Evolutionary conservation across 2,113 vertebrate species (phyloP).

Genomic region (Dasyprocta punctata): DNA sequence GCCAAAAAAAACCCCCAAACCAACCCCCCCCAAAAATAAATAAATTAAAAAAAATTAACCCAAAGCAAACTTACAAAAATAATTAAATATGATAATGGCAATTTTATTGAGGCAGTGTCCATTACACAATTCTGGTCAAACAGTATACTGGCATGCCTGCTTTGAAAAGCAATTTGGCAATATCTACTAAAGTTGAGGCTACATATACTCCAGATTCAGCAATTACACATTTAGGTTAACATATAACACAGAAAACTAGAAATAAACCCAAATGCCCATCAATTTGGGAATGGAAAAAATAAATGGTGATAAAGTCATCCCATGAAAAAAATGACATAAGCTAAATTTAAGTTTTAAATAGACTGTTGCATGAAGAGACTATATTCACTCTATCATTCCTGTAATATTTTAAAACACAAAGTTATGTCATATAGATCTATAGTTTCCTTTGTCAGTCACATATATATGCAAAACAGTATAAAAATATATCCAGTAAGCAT

Average conservation of each 20-base stretch:
- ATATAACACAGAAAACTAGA: constrained; percentile 26
- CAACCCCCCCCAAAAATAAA: too few species aligned
- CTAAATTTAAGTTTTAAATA: constrained; percentile 11
- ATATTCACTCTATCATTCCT: background rate
- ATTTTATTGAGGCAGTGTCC: background rate
- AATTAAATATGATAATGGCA: background rate
- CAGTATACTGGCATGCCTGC: background rate
- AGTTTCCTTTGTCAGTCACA: constrained; percentile 28
- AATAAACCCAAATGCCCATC: constrained; percentile 17
- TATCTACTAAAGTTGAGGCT: background rate
- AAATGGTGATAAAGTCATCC: background rate
- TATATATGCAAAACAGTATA: background rate
- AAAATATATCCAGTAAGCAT: background rate
- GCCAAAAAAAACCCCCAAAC: too few species aligned
- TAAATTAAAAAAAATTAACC: too few species aligned
- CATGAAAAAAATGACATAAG: constrained; percentile 27
- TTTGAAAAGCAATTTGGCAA: background rate
- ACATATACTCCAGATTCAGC: background rate
- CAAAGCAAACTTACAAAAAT: background rate
- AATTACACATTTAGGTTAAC: constrained; percentile 4
- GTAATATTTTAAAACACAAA: constrained; percentile 15
- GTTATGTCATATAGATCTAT: background rate
- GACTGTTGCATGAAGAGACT: background rate
- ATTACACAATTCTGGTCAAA: background rate
- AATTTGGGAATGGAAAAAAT: constrained; percentile 28